Percentiles rank a stretch among this genome's conserved stretches.
phyloP scores from a whole-genome alignment of 2,888 invertebrate species.

The Nebria salina region DNA sequence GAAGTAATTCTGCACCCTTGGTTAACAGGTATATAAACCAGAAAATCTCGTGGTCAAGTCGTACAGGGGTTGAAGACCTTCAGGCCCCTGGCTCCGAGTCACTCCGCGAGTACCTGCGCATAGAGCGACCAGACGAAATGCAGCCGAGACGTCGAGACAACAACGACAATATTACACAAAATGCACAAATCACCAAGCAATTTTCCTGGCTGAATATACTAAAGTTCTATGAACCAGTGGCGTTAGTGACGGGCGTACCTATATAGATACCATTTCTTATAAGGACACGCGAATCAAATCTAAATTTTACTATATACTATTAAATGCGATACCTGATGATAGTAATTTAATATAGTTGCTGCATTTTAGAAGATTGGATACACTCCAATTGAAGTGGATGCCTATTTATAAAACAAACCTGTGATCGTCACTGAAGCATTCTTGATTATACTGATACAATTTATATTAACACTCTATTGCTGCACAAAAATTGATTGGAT shows the following conservation, averaged over 20 bases:
- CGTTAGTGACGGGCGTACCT: neutral
- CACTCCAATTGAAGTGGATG: neutral
- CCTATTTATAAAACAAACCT: neutral
- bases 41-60: neutral
- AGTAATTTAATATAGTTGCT: neutral
- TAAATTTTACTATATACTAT: neutral
- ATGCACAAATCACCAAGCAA: neutral
- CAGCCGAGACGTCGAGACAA: slow-evolving; percentile 15
- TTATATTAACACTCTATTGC: neutral
- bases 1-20: slow-evolving; percentile 19
- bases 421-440: neutral
- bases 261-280: neutral
- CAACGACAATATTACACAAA: slow-evolving; percentile 10
- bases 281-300: no score
- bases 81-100: slow-evolving; percentile 13
- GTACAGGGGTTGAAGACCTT: slow-evolving; percentile 36
- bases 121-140: neutral
- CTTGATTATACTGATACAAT: neutral
- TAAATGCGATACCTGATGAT: no score
- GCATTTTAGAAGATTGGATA: neutral
- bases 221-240: neutral
- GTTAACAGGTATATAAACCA: slow-evolving; percentile 29
- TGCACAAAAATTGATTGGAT: no score
- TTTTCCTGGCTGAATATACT: neutral
- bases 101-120: neutral